Evolutionary conservation across 2,888 invertebrate genomes (phyloP).

Genomic region (Amphipoea lucens): DNA sequence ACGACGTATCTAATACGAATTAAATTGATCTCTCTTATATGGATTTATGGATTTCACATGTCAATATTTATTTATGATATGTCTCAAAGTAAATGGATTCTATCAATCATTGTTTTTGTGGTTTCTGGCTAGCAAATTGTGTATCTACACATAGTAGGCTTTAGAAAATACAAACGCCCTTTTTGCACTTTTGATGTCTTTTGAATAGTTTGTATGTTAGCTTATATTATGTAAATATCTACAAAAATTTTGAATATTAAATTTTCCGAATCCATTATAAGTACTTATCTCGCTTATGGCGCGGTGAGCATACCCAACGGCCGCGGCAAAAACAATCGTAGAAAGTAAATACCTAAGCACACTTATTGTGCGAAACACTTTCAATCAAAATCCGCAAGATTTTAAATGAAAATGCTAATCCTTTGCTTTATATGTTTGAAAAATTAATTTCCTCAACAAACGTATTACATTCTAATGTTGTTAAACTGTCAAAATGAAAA

Average conservation of each 20-base stretch:
- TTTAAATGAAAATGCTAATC: neutral
- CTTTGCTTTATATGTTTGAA: neutral
- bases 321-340: neutral
- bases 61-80: constrained; percentile 24
- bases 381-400: neutral
- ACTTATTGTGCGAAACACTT: neutral
- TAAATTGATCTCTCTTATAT: constrained; percentile 49
- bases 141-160: neutral
- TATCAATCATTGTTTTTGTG: neutral
- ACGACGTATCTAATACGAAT: constrained; percentile 6
- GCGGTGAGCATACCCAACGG: neutral
- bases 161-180: neutral
- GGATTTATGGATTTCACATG: constrained; percentile 46
- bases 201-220: neutral
- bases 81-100: constrained; percentile 36
- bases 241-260: no score
- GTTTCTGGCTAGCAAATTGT: neutral
- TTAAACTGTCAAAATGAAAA: neutral
- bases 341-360: neutral
- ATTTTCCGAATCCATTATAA: neutral
- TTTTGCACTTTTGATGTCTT: neutral
- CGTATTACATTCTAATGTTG: neutral
- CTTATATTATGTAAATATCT: no score
- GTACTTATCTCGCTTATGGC: neutral
- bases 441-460: neutral